These are phyloP conservation scores for Hanleya hanleyi DNA, from an alignment of 2,888 invertebrate species.

Conservation along the genomic window DNA sequence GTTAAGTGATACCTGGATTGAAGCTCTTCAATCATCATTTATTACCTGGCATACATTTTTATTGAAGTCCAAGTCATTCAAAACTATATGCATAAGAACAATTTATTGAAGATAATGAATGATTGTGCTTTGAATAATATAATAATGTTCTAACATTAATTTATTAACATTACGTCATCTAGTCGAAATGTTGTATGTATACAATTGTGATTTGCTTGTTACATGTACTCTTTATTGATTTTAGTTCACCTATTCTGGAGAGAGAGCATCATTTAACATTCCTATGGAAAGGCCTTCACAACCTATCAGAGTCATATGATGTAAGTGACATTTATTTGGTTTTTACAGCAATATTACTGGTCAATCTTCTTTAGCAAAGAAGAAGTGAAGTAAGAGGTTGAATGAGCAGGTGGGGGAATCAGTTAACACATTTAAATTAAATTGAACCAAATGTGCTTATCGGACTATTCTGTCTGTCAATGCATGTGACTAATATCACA, in stretches of 20 bases:
- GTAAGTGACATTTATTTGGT: constrained; percentile 62
- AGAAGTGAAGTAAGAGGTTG: no score
- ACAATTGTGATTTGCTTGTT: not conserved
- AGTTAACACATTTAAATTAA: no score
- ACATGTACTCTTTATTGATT: constrained; percentile 5
- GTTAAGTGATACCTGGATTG: not conserved
- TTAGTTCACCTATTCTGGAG: constrained; percentile 76
- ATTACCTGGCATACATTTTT: not conserved
- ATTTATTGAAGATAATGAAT: not conserved
- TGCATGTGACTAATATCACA: no score
- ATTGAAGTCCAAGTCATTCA: not conserved
- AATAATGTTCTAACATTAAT: no score
- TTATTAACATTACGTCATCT: no score
- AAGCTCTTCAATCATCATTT: not conserved
- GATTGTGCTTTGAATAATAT: not conserved
- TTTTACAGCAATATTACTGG: not conserved
- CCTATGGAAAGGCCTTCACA: constrained; percentile 81
- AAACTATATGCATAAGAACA: not conserved
- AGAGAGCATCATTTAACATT: constrained; percentile 72
- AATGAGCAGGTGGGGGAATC: no score
- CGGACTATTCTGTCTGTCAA: no score
- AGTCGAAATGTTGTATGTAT: not conserved
- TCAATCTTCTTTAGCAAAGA: not conserved
- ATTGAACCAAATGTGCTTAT: no score
- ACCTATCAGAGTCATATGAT: constrained; percentile 83